Evolutionary conservation across 2,113 vertebrate species (phyloP).

Genomic region (Erinaceus europaeus): DNA sequence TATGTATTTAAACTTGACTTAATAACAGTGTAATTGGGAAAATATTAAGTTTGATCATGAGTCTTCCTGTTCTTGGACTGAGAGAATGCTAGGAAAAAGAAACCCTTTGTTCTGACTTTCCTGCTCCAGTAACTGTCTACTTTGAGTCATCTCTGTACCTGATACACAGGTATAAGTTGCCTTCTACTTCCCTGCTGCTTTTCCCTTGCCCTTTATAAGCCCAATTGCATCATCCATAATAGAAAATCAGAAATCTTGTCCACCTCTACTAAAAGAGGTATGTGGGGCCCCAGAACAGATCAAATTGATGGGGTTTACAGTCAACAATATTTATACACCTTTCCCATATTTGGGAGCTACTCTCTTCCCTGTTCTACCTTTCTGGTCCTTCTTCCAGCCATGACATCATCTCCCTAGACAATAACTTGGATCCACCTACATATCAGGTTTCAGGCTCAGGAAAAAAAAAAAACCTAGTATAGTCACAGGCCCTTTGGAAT

Average conservation of each 20-base stretch:
- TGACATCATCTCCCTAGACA: too few relatives aligned
- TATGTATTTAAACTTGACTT: not conserved
- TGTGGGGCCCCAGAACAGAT: too few relatives aligned
- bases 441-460: too few relatives aligned
- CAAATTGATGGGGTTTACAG: too few relatives aligned
- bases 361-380: too few relatives aligned
- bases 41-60: not conserved
- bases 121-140: not conserved
- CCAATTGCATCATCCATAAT: rapidly evolving
- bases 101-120: not conserved
- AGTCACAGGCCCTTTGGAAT: too few relatives aligned
- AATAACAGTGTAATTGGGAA: not conserved
- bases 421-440: too few relatives aligned
- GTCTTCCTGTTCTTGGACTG: not conserved
- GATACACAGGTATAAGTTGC: not conserved
- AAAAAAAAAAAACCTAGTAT: too few relatives aligned
- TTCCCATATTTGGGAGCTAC: too few relatives aligned
- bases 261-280: not conserved
- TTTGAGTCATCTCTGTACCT: not conserved
- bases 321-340: too few relatives aligned
- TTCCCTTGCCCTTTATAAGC: not conserved
- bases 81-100: not conserved
- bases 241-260: not conserved
- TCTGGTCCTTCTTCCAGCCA: too few relatives aligned
- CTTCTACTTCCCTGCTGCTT: not conserved